These are phyloP conservation scores for Drosophila arawakana DNA, from an alignment of 1,140 invertebrate genomes.

Conservation along the genomic window DNA sequence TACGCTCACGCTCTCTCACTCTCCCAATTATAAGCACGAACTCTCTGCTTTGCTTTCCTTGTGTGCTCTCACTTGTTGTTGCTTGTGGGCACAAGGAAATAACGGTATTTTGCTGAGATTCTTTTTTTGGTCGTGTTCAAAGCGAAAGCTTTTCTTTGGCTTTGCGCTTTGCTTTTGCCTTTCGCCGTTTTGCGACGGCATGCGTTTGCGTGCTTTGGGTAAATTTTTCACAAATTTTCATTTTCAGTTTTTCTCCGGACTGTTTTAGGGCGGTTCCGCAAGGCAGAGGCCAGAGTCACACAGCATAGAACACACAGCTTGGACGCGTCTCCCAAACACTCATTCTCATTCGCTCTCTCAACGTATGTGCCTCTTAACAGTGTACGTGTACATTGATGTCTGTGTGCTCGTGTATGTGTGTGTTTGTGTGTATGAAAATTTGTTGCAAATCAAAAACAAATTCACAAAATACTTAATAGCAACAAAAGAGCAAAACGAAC, in stretches of 20 bases:
- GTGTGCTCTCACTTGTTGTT: conserved; percentile 53
- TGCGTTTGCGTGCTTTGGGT: conserved; percentile 73
- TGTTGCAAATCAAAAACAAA: conserved; percentile 59
- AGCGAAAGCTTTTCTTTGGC: conserved; percentile 31
- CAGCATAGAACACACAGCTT: conserved; percentile 56
- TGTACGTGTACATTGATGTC: neutral
- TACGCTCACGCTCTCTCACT: conserved; percentile 22
- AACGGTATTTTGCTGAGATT: conserved; percentile 53
- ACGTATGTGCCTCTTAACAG: conserved; percentile 4
- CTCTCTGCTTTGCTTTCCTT: neutral
- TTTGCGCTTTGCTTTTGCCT: conserved; percentile 57
- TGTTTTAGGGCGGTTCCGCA: conserved; percentile 84
- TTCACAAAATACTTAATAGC: conserved; percentile 48
- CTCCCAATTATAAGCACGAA: neutral
- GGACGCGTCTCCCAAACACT: conserved; percentile 43
- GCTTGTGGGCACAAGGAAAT: conserved; percentile 39
- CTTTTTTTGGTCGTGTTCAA: neutral
- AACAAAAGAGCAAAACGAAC: conserved; percentile 41
- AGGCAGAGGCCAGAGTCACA: conserved; percentile 61
- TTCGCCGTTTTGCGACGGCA: conserved; percentile 44
- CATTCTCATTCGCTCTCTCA: conserved; percentile 8
- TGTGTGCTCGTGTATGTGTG: conserved; percentile 10
- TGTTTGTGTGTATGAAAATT: conserved; percentile 46
- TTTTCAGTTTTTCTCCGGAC: conserved; percentile 84
- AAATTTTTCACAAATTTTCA: conserved; percentile 84